These are phyloP conservation scores for Candoia aspera DNA, from an alignment of 2,113 vertebrate species.

Conservation along the genomic window DNA sequence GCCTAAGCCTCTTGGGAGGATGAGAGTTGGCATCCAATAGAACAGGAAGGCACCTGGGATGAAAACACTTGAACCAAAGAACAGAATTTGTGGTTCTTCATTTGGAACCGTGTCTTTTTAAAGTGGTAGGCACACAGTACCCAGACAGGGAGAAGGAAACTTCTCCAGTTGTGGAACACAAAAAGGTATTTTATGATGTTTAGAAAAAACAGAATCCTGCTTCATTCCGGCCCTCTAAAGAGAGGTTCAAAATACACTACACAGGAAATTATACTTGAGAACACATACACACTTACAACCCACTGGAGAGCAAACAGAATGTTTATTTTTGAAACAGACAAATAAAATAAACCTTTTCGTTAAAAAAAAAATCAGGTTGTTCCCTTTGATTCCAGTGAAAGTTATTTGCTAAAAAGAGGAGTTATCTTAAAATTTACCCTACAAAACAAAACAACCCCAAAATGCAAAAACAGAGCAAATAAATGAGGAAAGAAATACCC, in stretches of 20 bases:
- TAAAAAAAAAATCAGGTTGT: conserved; percentile 41
- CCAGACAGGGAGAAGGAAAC: too few relatives aligned
- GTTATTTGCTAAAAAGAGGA: conserved; percentile 41
- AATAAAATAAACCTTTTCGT: conserved; percentile 44
- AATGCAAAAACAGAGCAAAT: neutral
- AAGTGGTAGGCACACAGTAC: neutral
- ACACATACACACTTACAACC: neutral
- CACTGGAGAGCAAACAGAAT: conserved; percentile 43
- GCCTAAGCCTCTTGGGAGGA: neutral
- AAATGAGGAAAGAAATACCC: conserved; percentile 28
- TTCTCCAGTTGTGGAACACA: neutral
- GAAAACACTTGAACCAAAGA: neutral
- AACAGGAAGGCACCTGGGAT: neutral
- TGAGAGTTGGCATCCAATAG: too few relatives aligned
- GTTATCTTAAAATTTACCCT: conserved; percentile 9
- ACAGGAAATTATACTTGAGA: neutral
- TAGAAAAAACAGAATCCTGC: neutral
- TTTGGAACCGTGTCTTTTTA: neutral
- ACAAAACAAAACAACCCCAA: conserved; percentile 11
- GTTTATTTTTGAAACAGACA: conserved; percentile 67
- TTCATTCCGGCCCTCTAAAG: neutral
- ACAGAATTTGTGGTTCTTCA: neutral
- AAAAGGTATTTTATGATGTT: neutral
- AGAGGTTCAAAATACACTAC: too few relatives aligned
- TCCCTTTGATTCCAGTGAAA: conserved; percentile 63